A percentile compares a stretch with the other conserved stretches of the same genome.
phyloP scores from a whole-genome alignment of 2,888 invertebrate genomes.

The Caenorhabditis angaria region DNA sequence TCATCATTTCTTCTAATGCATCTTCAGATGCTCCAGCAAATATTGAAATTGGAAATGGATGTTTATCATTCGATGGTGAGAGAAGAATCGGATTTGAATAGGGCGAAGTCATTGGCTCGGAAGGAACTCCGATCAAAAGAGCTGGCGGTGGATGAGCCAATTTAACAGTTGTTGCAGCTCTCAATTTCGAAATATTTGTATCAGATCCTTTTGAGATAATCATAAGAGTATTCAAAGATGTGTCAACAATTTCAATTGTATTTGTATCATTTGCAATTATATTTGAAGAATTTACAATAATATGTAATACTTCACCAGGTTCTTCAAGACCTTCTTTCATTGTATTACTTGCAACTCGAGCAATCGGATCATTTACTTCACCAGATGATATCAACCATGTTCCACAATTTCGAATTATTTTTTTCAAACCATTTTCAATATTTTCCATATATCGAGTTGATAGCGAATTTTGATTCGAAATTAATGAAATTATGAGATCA shows the following conservation, averaged over 20 bases:
- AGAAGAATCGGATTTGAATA: constrained; percentile 44
- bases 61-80: constrained; percentile 57
- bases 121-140: constrained; percentile 66
- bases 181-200: constrained; percentile 26
- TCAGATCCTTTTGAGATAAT: constrained; percentile 21
- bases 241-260: constrained; percentile 43
- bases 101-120: constrained; percentile 55
- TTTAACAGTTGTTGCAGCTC: constrained; percentile 57
- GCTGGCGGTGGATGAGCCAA: constrained; percentile 68
- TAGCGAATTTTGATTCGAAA: constrained; percentile 60
- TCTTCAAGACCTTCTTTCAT: constrained; percentile 55
- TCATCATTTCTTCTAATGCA: constrained; percentile 59
- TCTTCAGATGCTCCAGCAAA: constrained; percentile 62
- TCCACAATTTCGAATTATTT: constrained; percentile 48
- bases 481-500: constrained; percentile 59
- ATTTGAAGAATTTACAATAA: constrained; percentile 59
- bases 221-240: constrained; percentile 57
- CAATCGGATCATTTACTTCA: constrained; percentile 59
- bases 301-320: constrained; percentile 58
- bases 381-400: constrained; percentile 61
- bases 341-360: constrained; percentile 51
- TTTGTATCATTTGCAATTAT: constrained; percentile 37
- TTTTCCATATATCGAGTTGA: constrained; percentile 48
- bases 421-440: constrained; percentile 49
- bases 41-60: constrained; percentile 63